Conservation (phyloP, 2,797 vertebrate genomes). For the Clarias pachynema region DNA sequence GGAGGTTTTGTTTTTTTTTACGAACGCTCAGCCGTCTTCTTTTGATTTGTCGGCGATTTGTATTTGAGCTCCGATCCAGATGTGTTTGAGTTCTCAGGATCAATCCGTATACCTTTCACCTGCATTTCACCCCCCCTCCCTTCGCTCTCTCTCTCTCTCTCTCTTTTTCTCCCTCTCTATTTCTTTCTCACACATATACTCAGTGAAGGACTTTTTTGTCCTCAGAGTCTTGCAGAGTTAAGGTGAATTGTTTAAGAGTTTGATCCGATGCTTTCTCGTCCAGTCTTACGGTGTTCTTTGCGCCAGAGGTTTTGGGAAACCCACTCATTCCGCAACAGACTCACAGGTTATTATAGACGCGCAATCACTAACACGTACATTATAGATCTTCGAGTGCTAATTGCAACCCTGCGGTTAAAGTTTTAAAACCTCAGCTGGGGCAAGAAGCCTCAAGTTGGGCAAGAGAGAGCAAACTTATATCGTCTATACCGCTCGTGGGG, state of each 20-base stretch:
- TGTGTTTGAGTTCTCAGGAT: not conserved
- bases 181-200: not conserved
- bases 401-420: not conserved
- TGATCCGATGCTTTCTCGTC: not conserved
- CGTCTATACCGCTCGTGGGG: too few species aligned
- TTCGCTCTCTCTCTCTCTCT: too few species aligned
- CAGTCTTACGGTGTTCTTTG: not conserved
- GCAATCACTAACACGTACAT: not conserved
- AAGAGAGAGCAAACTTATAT: not conserved
- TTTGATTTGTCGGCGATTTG: conserved; percentile 16
- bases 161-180: not conserved
- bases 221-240: not conserved
- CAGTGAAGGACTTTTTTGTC: not conserved
- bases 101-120: not conserved
- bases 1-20: conserved; percentile 19
- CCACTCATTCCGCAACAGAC: not conserved
- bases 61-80: conserved; percentile 33
- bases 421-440: not conserved
- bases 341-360: not conserved
- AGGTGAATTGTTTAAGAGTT: not conserved
- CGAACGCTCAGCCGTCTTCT: not conserved
- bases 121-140: not conserved
- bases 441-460: not conserved
- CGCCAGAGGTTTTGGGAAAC: not conserved
- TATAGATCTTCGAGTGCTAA: not conserved